phyloP scores from a whole-genome alignment of 2,797 vertebrate species.

The Phataginus tetradactyla region DNA sequence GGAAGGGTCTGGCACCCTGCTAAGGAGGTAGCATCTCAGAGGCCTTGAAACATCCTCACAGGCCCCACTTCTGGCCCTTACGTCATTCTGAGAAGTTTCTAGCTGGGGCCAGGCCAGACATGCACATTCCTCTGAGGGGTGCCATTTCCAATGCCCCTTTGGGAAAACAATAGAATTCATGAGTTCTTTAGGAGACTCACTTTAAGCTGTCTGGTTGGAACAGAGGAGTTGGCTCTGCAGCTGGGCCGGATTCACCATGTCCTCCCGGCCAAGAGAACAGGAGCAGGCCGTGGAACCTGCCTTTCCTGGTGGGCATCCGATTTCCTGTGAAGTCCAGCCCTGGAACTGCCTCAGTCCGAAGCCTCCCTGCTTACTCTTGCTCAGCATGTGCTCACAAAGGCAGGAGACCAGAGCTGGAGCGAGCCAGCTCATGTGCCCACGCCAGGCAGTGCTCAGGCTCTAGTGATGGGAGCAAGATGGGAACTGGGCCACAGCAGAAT shows the following conservation, averaged over 20 bases:
- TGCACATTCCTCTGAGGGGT: not conserved
- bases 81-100: not conserved
- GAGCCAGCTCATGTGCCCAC: not conserved
- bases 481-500: not conserved
- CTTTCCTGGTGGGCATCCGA: not conserved
- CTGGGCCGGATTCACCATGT: not conserved
- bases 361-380: not conserved
- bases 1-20: not conserved
- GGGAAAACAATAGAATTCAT: not conserved
- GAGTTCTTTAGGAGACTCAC: not conserved
- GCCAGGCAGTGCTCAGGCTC: not conserved
- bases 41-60: not conserved
- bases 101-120: not conserved
- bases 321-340: not conserved
- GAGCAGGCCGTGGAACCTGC: not conserved
- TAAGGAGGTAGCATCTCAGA: not conserved
- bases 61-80: not conserved
- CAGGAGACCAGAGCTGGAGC: not conserved
- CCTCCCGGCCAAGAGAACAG: not conserved
- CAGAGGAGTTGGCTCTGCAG: not conserved
- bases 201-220: not conserved
- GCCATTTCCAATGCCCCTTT: conserved; percentile 17
- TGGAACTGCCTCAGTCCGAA: not conserved
- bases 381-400: not conserved
- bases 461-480: not conserved